Evolutionary conservation across 2,113 vertebrate genomes (phyloP), one percentile per base, ranked within the genome.

Genomic region (Scytalopus superciliaris): DNA sequence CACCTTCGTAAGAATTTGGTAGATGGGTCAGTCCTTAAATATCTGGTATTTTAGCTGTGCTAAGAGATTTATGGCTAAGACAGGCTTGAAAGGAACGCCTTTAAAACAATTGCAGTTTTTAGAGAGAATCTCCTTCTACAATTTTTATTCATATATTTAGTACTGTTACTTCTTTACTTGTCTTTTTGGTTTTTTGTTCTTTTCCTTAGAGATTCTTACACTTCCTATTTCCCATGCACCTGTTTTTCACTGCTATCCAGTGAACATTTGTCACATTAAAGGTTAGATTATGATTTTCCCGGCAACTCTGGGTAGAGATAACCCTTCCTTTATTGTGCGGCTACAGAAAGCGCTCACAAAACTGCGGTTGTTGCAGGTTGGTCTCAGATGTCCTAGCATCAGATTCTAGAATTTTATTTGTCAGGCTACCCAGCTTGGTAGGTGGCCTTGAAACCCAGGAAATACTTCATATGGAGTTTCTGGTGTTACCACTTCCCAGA

Each of bases 261-360:
- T 64, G 35, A 42, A 9, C n/a, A 37, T 55, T 33, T 68, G 6
- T 47, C 28, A 76, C 15, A 57, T 55, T 69, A 60, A 68, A 68
- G 9, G 2, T 62, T 9, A 3, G 3, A 37, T 53, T 59, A 18
- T 24, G 28, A 44, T 82, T 84, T 69, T 86, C 19, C 37, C 49
- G 82, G 49, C 21, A 79, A 25, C 7, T 79, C 19, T 55, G 11
- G 6, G 16, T 60, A 19, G 9, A 56, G 3, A 40, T 57, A 93
- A 21, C 5, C 24, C 6, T 88, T 88, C 23, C 19, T 19, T 62
- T 88, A 22, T 3, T 60, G 7, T 0, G 0, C 10, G 35, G n/a
- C 17, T 67, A 30, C 7, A 45, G 39, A 89, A 77, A 69, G 4
- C 19, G 68, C 19, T 70, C 8, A 6, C 3, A 74, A 37, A 78